Percentiles rank a stretch among this genome's conserved stretches.
phyloP scores from a whole-genome alignment of 92 coral and sea anemone genomes.

The Heteractis magnifica region DNA sequence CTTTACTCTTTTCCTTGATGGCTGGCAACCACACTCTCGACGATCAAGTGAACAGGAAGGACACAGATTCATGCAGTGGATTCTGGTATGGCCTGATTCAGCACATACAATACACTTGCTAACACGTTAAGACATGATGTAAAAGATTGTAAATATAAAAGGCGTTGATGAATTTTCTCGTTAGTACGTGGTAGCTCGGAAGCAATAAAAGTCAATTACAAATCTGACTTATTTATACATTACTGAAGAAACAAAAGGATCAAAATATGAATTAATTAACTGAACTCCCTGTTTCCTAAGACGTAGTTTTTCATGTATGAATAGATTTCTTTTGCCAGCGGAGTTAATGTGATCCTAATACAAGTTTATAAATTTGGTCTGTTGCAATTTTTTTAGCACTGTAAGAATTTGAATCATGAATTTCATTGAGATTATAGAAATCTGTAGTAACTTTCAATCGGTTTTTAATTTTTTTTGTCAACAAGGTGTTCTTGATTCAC shows the following conservation, averaged over 20 bases:
- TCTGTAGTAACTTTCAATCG: slow-evolving; percentile 7
- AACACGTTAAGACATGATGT: not conserved
- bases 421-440: not conserved
- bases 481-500: slow-evolving; percentile 15
- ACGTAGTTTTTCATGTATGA: not conserved
- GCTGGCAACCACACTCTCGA: slow-evolving; percentile 2
- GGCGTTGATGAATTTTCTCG: slow-evolving; percentile 3
- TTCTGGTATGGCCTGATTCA: too few species aligned
- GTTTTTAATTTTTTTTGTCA: slow-evolving; percentile 14
- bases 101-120: too few species aligned
- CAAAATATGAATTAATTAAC: not conserved
- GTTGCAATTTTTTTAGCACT: not conserved
- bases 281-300: not conserved
- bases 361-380: slow-evolving; percentile 9
- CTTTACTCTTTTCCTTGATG: slow-evolving; percentile 32
- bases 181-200: slow-evolving; percentile 9
- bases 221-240: not conserved
- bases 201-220: not conserved
- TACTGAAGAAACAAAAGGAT: slow-evolving; percentile 2
- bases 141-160: slow-evolving; percentile 5
- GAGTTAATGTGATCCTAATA: slow-evolving; percentile 12
- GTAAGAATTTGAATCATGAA: slow-evolving; percentile 6
- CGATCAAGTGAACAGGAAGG: too few species aligned
- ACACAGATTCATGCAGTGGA: too few species aligned
- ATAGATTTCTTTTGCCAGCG: not conserved